Evolutionary conservation across 2,888 invertebrate species (phyloP), one percentile per base, ranked within the genome.

Genomic region (Latrodectus elegans): DNA sequence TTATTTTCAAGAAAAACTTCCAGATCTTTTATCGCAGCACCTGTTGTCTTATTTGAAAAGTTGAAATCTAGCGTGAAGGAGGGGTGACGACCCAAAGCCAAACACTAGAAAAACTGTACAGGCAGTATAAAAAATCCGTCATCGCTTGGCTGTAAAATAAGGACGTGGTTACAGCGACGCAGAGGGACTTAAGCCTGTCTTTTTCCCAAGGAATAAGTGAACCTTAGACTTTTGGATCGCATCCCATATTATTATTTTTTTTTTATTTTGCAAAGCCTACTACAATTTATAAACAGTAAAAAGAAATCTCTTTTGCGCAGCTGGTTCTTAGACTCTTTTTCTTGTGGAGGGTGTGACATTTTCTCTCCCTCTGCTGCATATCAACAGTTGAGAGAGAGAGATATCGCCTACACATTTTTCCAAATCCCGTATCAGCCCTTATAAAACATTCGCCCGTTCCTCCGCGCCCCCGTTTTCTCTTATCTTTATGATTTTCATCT

Each of bases 331-430:
- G 77, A 72, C 76, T 75, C 73, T 65, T 38, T 73, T 78, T 73
- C 49, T 73, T 26, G 52, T 12, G 4, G 38, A 84, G 79, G 85
- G 85, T 85, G 85, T 79, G 84, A 84, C 84, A 78, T 49, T 51
- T 79, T 22, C 49, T 17, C 68, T 68, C 77, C 77, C 77, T 78
- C 73, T 60, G 60, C 64, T 68, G 52, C 84, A 78, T 72, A 84
- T 84, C 84, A 84, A 84, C 76, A 72, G 71, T 72, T 70, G 74
- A 55, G 53, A 75, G 74, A 74, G 74, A 55, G 53, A 75, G 74
- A 74, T 80, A 85, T 80, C 85, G 85, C 85, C 85, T 75, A 85
- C 85, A 78, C 84, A 84, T 52, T 11, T 74, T 67, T 73, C 75
- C 17, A 38, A 17, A 17, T 71, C 83, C 83, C 83, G 76, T 76